These are phyloP conservation scores for Illadopsis cleaveri DNA, from an alignment of 2,113 vertebrate genomes.

Conservation along the genomic window DNA sequence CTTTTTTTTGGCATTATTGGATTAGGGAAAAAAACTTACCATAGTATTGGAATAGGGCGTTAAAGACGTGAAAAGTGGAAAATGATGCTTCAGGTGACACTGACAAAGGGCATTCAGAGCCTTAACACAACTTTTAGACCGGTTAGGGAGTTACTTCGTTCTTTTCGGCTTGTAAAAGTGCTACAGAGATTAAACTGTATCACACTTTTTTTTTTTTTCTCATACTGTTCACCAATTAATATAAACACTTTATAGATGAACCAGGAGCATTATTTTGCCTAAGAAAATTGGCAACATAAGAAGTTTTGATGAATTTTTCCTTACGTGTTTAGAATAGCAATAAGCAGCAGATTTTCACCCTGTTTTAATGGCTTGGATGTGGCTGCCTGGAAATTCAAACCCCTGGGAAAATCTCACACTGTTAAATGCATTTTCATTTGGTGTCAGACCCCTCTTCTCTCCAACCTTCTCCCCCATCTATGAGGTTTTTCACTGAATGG, in stretches of 20 bases:
- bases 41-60: not conserved
- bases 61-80: not conserved
- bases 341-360: conserved; percentile 3
- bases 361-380: conserved; percentile 19
- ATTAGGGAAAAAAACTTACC: not conserved
- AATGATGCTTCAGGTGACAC: not conserved
- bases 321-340: conserved; percentile 41
- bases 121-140: not conserved
- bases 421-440: not conserved
- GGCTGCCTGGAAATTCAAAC: not conserved
- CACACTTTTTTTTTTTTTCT: not conserved
- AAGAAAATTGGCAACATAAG: not conserved
- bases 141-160: not conserved
- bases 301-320: conserved; percentile 10
- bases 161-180: not conserved
- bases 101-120: not conserved
- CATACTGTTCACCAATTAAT: not conserved
- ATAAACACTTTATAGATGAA: conserved; percentile 3
- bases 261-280: not conserved
- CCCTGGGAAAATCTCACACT: not conserved
- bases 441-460: not conserved
- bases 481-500: not conserved
- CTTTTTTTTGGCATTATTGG: not conserved
- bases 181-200: not conserved
- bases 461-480: not conserved